phyloP scores from a whole-genome alignment of 1,140 invertebrate species.

The Zophobas atratus region DNA sequence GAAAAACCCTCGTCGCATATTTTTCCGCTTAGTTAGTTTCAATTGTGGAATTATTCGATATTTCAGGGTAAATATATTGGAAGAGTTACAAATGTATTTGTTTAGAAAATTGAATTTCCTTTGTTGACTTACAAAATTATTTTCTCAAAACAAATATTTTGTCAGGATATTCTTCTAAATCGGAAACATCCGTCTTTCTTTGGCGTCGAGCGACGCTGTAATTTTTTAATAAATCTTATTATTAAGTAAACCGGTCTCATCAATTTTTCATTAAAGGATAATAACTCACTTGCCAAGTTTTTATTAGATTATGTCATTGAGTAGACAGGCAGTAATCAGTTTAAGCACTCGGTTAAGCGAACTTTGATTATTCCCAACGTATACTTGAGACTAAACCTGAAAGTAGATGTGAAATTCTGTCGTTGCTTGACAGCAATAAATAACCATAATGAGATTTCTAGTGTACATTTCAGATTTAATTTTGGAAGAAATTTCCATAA shows the following conservation, averaged over 20 bases:
- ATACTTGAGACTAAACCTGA: neutral
- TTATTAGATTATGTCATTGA: conserved; percentile 32
- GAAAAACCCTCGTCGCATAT: conserved; percentile 5
- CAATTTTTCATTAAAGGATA: conserved; percentile 26
- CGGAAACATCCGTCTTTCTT: neutral
- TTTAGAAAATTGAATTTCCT: conserved; percentile 30
- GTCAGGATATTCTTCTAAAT: conserved; percentile 5
- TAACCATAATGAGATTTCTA: too few species aligned
- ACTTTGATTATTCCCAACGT: conserved; percentile 10
- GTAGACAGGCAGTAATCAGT: conserved; percentile 11
- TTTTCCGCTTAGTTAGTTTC: neutral
- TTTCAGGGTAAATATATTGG: conserved; percentile 1
- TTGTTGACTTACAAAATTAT: conserved; percentile 34
- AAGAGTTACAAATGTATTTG: conserved; percentile 8
- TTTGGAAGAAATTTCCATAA: too few species aligned
- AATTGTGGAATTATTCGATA: neutral
- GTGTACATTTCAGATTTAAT: too few species aligned
- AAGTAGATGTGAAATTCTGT: neutral
- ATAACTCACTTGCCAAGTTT: conserved; percentile 19
- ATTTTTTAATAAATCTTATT: conserved; percentile 21
- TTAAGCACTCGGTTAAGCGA: conserved; percentile 22
- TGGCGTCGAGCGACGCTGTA: neutral
- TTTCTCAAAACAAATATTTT: conserved; percentile 24
- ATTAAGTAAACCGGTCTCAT: conserved; percentile 19
- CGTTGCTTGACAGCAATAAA: too few species aligned